Conservation (phyloP, 2,888 invertebrate genomes). For the Drepanosiphum platanoidis region DNA sequence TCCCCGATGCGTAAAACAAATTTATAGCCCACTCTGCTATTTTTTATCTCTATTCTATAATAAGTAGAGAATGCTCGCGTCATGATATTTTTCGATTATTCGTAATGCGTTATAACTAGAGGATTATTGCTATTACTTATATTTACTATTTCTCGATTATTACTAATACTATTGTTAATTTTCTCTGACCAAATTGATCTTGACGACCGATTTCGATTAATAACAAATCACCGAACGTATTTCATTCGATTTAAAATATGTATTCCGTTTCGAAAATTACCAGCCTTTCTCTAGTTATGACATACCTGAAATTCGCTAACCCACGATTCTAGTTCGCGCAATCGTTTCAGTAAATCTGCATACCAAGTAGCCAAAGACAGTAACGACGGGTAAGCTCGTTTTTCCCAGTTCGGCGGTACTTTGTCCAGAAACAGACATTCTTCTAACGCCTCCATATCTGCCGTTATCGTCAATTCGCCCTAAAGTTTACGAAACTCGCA, state of each 20-base stretch:
- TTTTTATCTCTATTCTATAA: no score
- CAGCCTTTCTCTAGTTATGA: not conserved
- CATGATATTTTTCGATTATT: no score
- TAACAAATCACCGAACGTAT: no score
- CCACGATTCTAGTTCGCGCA: conserved; percentile 88
- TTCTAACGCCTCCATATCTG: conserved; percentile 89
- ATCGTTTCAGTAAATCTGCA: conserved; percentile 81
- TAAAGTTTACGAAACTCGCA: conserved; percentile 67
- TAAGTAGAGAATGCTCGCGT: no score
- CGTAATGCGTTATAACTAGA: no score
- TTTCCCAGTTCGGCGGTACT: conserved; percentile 88
- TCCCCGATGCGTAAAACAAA: no score
- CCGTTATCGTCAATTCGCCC: conserved; percentile 93
- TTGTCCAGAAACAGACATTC: conserved; percentile 87
- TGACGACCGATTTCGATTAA: no score
- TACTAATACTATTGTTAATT: no score
- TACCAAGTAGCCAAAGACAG: conserved; percentile 87
- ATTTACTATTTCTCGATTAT: no score
- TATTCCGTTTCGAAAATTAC: not conserved
- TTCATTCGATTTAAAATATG: not conserved
- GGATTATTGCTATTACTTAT: no score
- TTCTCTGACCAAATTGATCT: no score
- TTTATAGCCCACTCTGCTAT: no score
- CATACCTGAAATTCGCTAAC: conserved; percentile 82
- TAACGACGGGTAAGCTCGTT: conserved; percentile 88